Evolutionary conservation across 2,888 invertebrate genomes (phyloP).

Genomic region (Sycophila texana): DNA sequence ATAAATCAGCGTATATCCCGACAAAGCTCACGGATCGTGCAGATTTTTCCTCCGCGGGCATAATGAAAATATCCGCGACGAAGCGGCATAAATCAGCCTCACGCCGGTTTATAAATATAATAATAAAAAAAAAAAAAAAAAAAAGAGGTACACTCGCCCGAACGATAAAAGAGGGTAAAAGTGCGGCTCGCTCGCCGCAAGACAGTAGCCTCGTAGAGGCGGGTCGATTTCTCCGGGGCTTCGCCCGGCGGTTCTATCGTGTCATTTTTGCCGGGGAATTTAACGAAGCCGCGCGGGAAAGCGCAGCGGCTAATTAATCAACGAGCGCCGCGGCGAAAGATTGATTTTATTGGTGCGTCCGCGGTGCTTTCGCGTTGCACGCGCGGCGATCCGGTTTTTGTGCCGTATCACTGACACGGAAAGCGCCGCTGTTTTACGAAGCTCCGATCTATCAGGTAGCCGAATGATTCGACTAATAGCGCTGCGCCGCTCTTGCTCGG

Average conservation of each 20-base stretch:
- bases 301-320: conserved; percentile 2
- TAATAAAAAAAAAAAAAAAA: too few relatives aligned
- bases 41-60: conserved; percentile 14
- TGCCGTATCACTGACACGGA: background rate
- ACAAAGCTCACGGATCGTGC: background rate
- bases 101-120: too few relatives aligned
- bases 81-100: conserved; percentile 18
- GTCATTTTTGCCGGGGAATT: background rate
- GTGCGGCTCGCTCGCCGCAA: too few relatives aligned
- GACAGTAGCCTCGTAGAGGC: background rate
- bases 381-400: background rate
- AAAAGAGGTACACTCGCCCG: background rate
- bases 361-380: background rate
- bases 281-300: conserved; percentile 25
- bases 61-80: conserved; percentile 18
- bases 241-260: too few relatives aligned
- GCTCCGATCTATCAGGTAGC: too few relatives aligned
- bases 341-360: too few relatives aligned
- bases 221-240: conserved; percentile 12
- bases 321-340: background rate
- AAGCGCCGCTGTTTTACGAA: background rate
- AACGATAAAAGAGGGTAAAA: background rate
- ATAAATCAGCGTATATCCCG: conserved; percentile 30
- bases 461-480: too few relatives aligned
- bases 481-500: too few relatives aligned